Base-by-base conservation (phyloP, 2,113 vertebrate genomes). In the Callorhinus ursinus region DNA sequence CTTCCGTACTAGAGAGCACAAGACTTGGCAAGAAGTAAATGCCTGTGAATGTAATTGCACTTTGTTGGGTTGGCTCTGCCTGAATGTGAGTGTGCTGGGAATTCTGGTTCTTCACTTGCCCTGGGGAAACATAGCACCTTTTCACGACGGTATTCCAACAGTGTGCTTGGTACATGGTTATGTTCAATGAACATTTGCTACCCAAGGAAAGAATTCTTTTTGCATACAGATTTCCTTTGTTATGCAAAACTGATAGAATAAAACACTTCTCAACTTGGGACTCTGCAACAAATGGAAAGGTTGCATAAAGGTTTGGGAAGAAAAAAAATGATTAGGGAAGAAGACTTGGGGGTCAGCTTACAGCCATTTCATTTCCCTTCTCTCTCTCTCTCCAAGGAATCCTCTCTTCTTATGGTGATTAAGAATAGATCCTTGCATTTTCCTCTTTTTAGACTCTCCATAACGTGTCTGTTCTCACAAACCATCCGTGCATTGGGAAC, bases 1-100 rank as follows among this genome's bases (percentile, higher is more conserved):
- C 19, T 88, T 80, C 13, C 55, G 28, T 12, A 7, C 5, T 26
- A 55, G 65, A 63, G 28, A 72, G 22, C 57, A 46, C 3, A 69
- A 46, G 46, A 57, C 51, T 80, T 95, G 84, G 61, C 51, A 76
- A 88, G 53, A 92, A 71, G 51, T 31, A 59, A 57, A 33, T 57
- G 80, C 57, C 85, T 92, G 67, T 59, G 92, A 94, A 94, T 94
- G 94, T 92, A 97, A 88, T 85, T 90, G 74, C 51, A 51, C 39
- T 85, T 82, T 18, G 36, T 65, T 19, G 51, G 72, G 59, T 4
- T 74, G 93, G 11, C 57, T 49, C 42, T 86, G 69, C 24, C 33
- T 71, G 36, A 86, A 69, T 2, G 28, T 57, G 82, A 85, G 15
- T 26, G 21, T 69, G 22, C 71, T 51, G 46, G 14, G 67, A 14